Evolutionary conservation across 2,888 invertebrate species (phyloP), one percentile per base, ranked within the genome.

Genomic region (Octonoba sinensis): DNA sequence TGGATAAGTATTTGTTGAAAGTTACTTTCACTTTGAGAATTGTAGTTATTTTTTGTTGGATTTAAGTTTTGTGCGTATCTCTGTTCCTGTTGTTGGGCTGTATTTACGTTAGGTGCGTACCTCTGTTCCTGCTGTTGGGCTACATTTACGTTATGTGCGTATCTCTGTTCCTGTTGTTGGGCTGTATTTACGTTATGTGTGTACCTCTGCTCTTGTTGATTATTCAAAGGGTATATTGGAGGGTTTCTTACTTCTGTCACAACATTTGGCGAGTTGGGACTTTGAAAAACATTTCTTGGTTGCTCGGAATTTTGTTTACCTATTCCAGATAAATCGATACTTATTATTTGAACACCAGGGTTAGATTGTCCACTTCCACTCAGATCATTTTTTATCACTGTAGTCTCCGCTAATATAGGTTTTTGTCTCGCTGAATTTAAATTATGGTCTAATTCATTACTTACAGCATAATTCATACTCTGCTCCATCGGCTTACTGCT

Each of bases 1-100:
- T 81, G 79, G 15, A 81, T 81, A 12, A 81, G n/a, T n/a, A 81
- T 81, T 20, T 81, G 79, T 49, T 67, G 73, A 56, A 49, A 20
- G 1, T 47, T 46, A 15, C 22, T 24, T 49, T 62, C 62, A 18
- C 36, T n/a, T 13, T 62, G 20, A 13, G 46, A n/a, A 62, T n/a
- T 22, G n/a, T 62, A 44, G 15, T 36, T 36, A 6, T 62, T 18
- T 12, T 62, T 62, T 0, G 15, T 1, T 11, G 2, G 44, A 18
- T 46, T 62, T 18, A 18, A 36, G 15, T 47, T 49, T 46, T 46
- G 46, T 20, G 22, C 13, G 20, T 54, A 54, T 18, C n/a, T 54
- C 20, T 54, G 54, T n/a, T 54, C 54, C 11, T 54, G 54, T 36
- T 36, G 36, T 11, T 3, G 36, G 36, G 8, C 11, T 36, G 36